Evolutionary conservation across 2,797 vertebrate genomes (phyloP).

Genomic region (Leptatherina wallacei): DNA sequence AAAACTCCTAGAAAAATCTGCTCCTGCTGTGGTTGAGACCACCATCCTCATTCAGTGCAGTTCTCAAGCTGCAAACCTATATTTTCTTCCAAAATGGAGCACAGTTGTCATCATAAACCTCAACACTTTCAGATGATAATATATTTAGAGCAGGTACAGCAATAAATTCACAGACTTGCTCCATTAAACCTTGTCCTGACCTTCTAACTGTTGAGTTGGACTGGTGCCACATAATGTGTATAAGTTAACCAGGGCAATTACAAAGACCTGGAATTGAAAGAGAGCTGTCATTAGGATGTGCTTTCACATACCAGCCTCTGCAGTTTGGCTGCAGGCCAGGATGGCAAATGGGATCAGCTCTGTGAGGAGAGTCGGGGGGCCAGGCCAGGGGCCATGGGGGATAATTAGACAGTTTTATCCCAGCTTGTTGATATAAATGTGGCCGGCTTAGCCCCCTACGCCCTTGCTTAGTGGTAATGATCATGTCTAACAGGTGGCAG

Average conservation of each 20-base stretch:
- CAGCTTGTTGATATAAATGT: slow-evolving; percentile 98
- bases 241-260: slow-evolving; percentile 89
- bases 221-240: slow-evolving; percentile 84
- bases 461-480: slow-evolving; percentile 88
- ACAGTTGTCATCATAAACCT: slow-evolving; percentile 32
- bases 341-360: slow-evolving; percentile 83
- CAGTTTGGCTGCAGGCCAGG: slow-evolving; percentile 87
- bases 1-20: not conserved
- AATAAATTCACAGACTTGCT: slow-evolving; percentile 56
- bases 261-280: slow-evolving; percentile 85
- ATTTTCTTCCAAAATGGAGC: slow-evolving; percentile 41
- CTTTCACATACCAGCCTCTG: slow-evolving; percentile 89
- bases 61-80: slow-evolving; percentile 11
- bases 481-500: slow-evolving; percentile 96
- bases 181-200: slow-evolving; percentile 77
- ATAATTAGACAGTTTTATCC: slow-evolving; percentile 97
- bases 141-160: slow-evolving; percentile 64
- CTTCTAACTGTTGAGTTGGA: slow-evolving; percentile 72
- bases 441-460: slow-evolving; percentile 89
- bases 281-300: slow-evolving; percentile 88
- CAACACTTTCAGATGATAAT: slow-evolving; percentile 34
- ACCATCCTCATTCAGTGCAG: not conserved
- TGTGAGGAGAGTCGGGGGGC: slow-evolving; percentile 85
- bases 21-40: not conserved
- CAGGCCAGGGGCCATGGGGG: slow-evolving; percentile 86